Evolutionary conservation across 2,797 vertebrate species (phyloP).

Genomic region (Sternotherus odoratus): DNA sequence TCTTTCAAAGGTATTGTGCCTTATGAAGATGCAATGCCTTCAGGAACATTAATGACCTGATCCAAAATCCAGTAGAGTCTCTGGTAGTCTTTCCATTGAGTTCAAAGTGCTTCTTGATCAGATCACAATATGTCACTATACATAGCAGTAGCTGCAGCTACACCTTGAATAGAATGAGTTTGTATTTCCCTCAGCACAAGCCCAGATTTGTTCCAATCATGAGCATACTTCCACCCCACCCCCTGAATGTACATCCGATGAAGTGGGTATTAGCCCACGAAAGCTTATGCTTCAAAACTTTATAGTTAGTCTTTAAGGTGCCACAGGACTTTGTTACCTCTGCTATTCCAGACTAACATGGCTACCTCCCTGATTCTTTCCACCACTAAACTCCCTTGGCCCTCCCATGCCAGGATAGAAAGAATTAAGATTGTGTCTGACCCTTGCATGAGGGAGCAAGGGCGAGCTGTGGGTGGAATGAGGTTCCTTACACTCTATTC

Average conservation of each 20-base stretch:
- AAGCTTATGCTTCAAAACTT: too few species aligned
- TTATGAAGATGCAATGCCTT: neutral
- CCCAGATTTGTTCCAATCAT: neutral
- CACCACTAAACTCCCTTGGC: neutral
- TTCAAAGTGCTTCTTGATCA: neutral
- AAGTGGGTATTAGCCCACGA: too few species aligned
- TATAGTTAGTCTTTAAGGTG: too few species aligned
- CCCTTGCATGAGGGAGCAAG: neutral
- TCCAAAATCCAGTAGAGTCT: neutral
- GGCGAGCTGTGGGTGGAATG: neutral
- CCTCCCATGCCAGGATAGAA: too few species aligned
- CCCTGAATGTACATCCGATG: too few species aligned
- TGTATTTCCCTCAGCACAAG: neutral
- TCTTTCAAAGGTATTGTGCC: neutral
- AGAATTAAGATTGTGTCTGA: rapidly evolving
- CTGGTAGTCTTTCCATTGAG: neutral
- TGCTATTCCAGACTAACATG: too few species aligned
- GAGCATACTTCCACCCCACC: neutral
- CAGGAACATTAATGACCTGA: neutral
- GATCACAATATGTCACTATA: too few species aligned
- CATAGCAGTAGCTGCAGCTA: rapidly evolving
- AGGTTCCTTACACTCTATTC: neutral
- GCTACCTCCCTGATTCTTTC: neutral
- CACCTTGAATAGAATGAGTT: neutral
- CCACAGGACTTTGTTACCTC: too few species aligned